These are phyloP conservation scores for Hoplostethus mediterraneus DNA, from an alignment of 2,797 vertebrate genomes.

Conservation along the genomic window DNA sequence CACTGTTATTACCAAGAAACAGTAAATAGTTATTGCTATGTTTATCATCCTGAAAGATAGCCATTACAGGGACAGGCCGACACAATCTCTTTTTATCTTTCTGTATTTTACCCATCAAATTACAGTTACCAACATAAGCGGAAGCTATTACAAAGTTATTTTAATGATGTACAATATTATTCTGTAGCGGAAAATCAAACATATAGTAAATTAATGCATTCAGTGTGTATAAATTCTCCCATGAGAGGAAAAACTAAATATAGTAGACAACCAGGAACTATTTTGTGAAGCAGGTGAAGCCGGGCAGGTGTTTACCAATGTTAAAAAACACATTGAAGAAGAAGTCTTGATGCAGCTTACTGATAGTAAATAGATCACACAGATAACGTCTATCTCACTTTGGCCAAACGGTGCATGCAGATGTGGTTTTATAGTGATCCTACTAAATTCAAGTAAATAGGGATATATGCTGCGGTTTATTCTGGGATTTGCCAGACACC, in stretches of 20 bases:
- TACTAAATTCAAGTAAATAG: conserved; percentile 77
- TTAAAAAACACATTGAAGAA: conserved; percentile 19
- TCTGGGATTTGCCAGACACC: conserved; percentile 83
- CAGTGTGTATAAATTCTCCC: not conserved
- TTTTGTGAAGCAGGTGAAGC: not conserved
- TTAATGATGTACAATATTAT: conserved; percentile 30
- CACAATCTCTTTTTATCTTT: conserved; percentile 63
- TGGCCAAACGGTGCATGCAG: conserved; percentile 52
- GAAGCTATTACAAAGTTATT: conserved; percentile 31
- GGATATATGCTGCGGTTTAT: conserved; percentile 80
- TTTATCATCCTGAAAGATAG: conserved; percentile 70
- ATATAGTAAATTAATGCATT: conserved; percentile 11
- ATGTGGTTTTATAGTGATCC: conserved; percentile 66
- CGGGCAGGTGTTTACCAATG: not conserved
- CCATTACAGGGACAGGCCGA: conserved; percentile 46
- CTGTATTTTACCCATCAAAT: conserved; percentile 56
- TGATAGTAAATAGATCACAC: conserved; percentile 23
- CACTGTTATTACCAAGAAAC: conserved; percentile 77
- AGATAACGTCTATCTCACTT: conserved; percentile 46
- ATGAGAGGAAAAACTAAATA: conserved; percentile 12
- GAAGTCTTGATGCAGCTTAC: conserved; percentile 17
- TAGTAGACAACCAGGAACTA: conserved; percentile 5
- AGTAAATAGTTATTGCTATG: conserved; percentile 76
- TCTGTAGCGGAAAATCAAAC: not conserved
- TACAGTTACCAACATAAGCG: conserved; percentile 15